These are phyloP conservation scores for Grammatotria lemairii DNA, from an alignment of 2,113 vertebrate genomes.

Conservation along the genomic window DNA sequence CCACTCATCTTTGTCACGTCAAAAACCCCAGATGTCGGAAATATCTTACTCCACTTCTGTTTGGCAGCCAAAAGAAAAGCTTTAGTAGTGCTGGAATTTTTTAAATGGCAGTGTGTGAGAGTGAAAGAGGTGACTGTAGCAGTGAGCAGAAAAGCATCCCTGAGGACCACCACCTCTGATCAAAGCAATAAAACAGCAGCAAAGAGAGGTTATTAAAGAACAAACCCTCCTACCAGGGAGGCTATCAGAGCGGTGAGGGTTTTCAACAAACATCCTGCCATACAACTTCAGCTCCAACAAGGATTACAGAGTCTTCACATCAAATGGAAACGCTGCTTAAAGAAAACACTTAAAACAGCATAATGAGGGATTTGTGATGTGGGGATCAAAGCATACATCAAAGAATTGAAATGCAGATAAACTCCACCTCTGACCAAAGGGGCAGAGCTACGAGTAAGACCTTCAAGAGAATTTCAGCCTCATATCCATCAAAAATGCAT, in stretches of 20 bases:
- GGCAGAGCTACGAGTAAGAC: background rate
- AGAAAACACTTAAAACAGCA: background rate
- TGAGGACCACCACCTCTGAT: background rate
- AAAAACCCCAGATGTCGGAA: background rate
- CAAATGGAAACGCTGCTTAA: background rate
- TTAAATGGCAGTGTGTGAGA: background rate
- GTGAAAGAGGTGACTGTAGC: background rate
- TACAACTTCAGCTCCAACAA: background rate
- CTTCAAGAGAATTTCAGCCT: background rate
- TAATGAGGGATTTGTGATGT: background rate
- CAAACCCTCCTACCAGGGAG: background rate
- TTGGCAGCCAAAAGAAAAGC: background rate
- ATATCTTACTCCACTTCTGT: background rate
- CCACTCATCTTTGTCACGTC: background rate
- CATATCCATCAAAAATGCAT: background rate
- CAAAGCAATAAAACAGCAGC: background rate
- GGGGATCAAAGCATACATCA: slow-evolving; percentile 1
- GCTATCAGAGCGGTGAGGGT: background rate
- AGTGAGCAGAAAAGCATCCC: background rate
- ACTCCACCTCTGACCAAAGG: background rate
- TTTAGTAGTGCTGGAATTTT: background rate
- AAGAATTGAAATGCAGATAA: background rate
- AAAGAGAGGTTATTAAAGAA: background rate
- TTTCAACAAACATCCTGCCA: background rate
- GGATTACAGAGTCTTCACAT: background rate